Conservation (phyloP, 2,888 invertebrate species). For the Drepanosiphum platanoidis region DNA sequence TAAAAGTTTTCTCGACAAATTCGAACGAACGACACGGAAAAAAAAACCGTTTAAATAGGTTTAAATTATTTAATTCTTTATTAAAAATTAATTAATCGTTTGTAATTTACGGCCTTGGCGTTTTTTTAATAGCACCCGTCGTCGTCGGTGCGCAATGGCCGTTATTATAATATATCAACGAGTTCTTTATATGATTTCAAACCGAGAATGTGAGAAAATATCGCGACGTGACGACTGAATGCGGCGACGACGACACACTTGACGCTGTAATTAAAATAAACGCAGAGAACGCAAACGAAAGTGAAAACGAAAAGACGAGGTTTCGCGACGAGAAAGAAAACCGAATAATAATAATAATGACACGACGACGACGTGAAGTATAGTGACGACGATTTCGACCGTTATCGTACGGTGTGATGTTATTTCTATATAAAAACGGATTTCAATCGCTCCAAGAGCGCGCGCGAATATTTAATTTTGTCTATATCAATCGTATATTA, state of each 20-base stretch:
- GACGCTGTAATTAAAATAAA: constrained; percentile 8
- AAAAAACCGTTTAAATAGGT: neutral
- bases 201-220: neutral
- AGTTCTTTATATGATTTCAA: constrained; percentile 10
- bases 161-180: neutral
- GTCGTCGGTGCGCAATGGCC: no score
- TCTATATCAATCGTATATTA: no score
- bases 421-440: no score
- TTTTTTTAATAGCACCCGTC: no score
- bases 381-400: no score
- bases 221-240: no score
- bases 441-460: no score
- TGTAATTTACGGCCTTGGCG: neutral
- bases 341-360: no score
- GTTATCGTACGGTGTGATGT: no score
- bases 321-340: constrained; percentile 8
- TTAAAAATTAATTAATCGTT: neutral
- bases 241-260: no score
- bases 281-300: neutral
- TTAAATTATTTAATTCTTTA: neutral
- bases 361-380: no score
- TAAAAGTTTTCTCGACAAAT: neutral
- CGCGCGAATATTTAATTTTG: no score
- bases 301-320: constrained; percentile 15
- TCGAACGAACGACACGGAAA: neutral